These are phyloP conservation scores for Bufotes viridis DNA, from an alignment of 2,797 vertebrate genomes.

Conservation along the genomic window DNA sequence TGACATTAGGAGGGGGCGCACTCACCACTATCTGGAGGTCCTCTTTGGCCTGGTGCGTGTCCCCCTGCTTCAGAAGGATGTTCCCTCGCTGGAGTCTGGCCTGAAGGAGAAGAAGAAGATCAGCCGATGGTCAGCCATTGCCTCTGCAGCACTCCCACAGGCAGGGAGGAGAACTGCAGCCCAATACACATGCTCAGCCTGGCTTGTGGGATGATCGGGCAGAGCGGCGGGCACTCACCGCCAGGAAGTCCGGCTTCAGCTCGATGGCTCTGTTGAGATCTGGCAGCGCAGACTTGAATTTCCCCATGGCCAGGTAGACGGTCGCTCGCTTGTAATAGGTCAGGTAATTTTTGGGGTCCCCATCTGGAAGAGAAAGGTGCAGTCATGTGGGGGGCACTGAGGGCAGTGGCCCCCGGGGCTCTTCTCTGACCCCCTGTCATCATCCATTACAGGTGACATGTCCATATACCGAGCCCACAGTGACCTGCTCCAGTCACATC, in stretches of 20 bases:
- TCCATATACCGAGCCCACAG: neutral
- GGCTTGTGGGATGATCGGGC: too few relatives aligned
- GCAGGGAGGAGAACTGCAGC: neutral
- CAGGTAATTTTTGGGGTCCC: constrained; percentile 85
- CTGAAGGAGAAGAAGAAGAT: constrained; percentile 64
- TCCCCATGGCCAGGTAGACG: constrained; percentile 86
- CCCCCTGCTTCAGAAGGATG: constrained; percentile 84
- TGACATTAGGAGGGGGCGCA: neutral
- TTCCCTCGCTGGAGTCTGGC: constrained; percentile 84
- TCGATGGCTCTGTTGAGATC: constrained; percentile 83
- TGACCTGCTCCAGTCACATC: neutral
- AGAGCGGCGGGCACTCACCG: constrained; percentile 71
- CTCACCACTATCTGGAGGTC: constrained; percentile 83
- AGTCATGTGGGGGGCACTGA: neutral
- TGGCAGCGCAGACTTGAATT: constrained; percentile 83
- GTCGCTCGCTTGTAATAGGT: constrained; percentile 87
- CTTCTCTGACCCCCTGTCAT: too few relatives aligned
- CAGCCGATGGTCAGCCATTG: too few relatives aligned
- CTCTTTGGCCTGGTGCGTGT: constrained; percentile 76
- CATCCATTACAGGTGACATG: neutral
- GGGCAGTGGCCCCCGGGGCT: too few relatives aligned
- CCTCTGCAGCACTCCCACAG: neutral
- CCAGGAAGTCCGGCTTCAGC: constrained; percentile 85
- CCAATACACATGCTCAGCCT: neutral
- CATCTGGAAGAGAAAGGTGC: constrained; percentile 71